Evolutionary conservation across 2,797 vertebrate genomes (phyloP).

Genomic region (Lutjanus campechanus): DNA sequence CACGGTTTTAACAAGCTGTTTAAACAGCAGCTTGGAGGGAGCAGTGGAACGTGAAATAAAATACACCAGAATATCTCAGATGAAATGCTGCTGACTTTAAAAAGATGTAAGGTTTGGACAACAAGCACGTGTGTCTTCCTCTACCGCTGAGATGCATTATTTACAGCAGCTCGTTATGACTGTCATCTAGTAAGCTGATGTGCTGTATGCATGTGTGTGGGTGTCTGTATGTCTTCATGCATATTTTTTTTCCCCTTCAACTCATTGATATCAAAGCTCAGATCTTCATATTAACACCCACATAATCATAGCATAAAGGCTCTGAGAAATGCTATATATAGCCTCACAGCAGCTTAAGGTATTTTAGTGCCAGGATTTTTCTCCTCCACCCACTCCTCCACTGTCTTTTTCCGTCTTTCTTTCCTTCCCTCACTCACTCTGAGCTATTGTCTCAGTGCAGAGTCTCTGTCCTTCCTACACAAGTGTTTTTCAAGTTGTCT

Average conservation of each 20-base stretch:
- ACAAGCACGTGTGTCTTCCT: constrained; percentile 16
- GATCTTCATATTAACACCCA: constrained; percentile 78
- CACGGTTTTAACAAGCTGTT: constrained; percentile 49
- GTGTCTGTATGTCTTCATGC: constrained; percentile 47
- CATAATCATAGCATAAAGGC: constrained; percentile 69
- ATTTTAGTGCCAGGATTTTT: constrained; percentile 71
- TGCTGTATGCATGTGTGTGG: constrained; percentile 40
- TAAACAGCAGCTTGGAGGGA: constrained; percentile 36
- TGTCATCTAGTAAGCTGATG: constrained; percentile 33
- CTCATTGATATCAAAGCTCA: constrained; percentile 74
- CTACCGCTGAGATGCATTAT: constrained; percentile 33
- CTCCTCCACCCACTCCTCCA: constrained; percentile 64
- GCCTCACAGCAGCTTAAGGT: constrained; percentile 71
- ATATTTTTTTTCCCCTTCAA: constrained; percentile 25
- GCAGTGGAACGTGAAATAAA: constrained; percentile 1
- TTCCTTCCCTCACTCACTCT: constrained; percentile 45
- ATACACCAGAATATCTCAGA: constrained; percentile 27
- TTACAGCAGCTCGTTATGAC: constrained; percentile 30
- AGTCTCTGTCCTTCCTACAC: constrained; percentile 42
- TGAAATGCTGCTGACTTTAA: constrained; percentile 29
- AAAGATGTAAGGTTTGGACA: constrained; percentile 25
- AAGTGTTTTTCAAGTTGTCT: constrained; percentile 49
- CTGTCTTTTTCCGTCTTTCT: constrained; percentile 47
- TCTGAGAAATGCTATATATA: constrained; percentile 71
- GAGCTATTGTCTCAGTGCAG: constrained; percentile 50